Percentiles rank a stretch among this genome's conserved stretches.
Evolutionary conservation across 2,888 invertebrate genomes (phyloP).

Genomic region (Plebejus argus): DNA sequence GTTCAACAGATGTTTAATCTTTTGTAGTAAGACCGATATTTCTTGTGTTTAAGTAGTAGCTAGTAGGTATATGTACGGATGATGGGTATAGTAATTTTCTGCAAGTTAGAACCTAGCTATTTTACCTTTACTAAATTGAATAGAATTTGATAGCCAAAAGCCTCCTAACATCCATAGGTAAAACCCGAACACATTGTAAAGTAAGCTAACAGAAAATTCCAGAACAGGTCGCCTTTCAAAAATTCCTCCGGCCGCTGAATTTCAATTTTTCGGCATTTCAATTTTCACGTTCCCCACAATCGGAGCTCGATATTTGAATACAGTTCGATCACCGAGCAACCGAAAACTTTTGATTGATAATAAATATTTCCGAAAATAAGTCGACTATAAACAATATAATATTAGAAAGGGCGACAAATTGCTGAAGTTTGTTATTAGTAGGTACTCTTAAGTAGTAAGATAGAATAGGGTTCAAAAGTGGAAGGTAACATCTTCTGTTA

Average conservation of each 20-base stretch:
- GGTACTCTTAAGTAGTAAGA: neutral
- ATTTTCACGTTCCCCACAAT: neutral
- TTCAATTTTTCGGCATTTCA: neutral
- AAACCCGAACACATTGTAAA: neutral
- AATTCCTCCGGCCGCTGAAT: neutral
- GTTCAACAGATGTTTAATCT: too few relatives aligned
- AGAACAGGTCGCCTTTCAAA: neutral
- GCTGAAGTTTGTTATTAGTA: neutral
- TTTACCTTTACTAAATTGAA: too few relatives aligned
- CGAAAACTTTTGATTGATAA: constrained; percentile 5
- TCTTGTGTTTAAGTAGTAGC: too few relatives aligned
- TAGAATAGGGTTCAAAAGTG: neutral
- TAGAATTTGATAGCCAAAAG: neutral
- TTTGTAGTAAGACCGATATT: too few relatives aligned
- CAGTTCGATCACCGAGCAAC: neutral
- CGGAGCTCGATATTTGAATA: constrained; percentile 6
- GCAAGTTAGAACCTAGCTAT: too few relatives aligned
- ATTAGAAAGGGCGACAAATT: neutral
- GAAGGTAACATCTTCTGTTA: too few relatives aligned
- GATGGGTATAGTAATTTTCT: too few relatives aligned
- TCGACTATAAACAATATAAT: neutral
- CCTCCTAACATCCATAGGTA: neutral
- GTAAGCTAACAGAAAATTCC: neutral
- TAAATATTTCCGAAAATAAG: neutral
- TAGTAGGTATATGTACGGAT: too few relatives aligned